phyloP scores from a whole-genome alignment of 2,113 vertebrate genomes.

The Entomyzon cyanotis region DNA sequence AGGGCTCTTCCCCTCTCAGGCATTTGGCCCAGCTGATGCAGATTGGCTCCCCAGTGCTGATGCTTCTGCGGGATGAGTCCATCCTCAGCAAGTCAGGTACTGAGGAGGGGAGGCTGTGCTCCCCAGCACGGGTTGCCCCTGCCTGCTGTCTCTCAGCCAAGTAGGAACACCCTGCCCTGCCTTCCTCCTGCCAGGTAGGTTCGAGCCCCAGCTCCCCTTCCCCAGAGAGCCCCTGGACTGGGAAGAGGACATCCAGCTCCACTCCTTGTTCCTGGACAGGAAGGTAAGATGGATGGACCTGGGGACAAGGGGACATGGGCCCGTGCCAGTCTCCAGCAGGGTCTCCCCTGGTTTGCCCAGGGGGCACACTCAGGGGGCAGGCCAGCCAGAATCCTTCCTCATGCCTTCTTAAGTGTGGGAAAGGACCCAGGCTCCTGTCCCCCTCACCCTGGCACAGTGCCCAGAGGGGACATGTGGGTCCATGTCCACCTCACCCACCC shows the following conservation, averaged over 20 bases:
- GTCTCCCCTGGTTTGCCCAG: background rate
- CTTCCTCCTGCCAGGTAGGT: conserved; percentile 58
- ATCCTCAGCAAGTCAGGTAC: background rate
- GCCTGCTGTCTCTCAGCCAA: background rate
- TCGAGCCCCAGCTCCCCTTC: conserved; percentile 51
- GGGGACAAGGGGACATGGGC: background rate
- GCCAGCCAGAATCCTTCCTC: background rate
- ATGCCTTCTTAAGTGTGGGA: background rate
- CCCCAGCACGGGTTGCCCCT: background rate
- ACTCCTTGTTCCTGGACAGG: conserved; percentile 84
- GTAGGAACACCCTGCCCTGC: background rate
- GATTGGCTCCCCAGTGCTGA: conserved; percentile 79
- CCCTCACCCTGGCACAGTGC: background rate
- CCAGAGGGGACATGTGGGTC: fast-evolving
- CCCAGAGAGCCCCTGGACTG: conserved; percentile 80
- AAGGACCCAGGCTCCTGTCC: background rate
- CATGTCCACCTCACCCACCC: background rate
- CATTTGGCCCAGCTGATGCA: conserved; percentile 81
- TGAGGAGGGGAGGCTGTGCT: background rate
- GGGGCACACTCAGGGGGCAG: background rate
- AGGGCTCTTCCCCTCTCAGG: conserved; percentile 56
- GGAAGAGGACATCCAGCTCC: conserved; percentile 87
- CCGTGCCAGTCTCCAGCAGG: background rate
- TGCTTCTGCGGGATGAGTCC: conserved; percentile 75
- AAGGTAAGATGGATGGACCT: conserved; percentile 74